These are phyloP conservation scores for Ispidina picta DNA, from an alignment of 2,797 vertebrate species.

Conservation along the genomic window DNA sequence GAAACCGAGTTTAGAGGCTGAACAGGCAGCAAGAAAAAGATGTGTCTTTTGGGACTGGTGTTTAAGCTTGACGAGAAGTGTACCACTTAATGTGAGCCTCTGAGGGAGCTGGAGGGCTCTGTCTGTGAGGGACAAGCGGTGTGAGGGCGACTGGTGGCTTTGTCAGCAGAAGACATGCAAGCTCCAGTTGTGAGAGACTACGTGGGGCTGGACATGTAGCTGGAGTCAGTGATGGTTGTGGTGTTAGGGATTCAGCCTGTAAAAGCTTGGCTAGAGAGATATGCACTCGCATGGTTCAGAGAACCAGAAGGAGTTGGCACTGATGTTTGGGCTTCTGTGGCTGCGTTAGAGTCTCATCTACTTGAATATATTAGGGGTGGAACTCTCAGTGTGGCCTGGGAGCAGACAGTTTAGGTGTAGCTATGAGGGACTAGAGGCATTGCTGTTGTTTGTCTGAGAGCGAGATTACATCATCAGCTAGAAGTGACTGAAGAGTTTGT, in stretches of 20 bases:
- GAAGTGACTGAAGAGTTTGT: not conserved
- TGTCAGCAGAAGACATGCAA: not conserved
- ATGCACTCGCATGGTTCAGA: not conserved
- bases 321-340: not conserved
- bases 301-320: not conserved
- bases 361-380: not conserved
- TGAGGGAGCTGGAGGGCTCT: not conserved
- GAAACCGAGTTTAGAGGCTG: not conserved
- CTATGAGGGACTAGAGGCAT: not conserved
- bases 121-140: not conserved
- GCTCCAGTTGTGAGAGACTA: fast-evolving
- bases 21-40: not conserved
- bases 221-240: not conserved
- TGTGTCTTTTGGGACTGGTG: not conserved
- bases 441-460: not conserved
- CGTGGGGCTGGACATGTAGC: fast-evolving
- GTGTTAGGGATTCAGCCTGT: not conserved
- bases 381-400: not conserved
- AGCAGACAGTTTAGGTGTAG: not conserved
- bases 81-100: not conserved
- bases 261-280: not conserved
- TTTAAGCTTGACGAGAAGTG: fast-evolving
- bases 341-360: not conserved
- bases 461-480: not conserved
- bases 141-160: not conserved